A percentile compares a stretch with the other conserved stretches of the same genome.
These are phyloP conservation scores for Micrastur ruficollis DNA, from an alignment of 2,797 vertebrate genomes.

Conservation along the genomic window DNA sequence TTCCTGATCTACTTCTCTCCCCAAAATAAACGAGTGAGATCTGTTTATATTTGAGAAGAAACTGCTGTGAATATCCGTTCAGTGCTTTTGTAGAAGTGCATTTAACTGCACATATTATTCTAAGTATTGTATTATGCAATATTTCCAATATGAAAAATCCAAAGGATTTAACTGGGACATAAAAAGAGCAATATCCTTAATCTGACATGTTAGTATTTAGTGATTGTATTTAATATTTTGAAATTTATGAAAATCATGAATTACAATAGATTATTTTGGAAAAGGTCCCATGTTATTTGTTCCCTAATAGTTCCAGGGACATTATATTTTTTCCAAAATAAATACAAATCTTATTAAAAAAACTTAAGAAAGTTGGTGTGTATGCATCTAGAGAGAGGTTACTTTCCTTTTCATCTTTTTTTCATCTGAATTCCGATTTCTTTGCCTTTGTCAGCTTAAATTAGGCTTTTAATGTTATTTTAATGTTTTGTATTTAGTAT, in stretches of 20 bases:
- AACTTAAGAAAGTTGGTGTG: neutral
- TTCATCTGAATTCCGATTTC: conserved; percentile 19
- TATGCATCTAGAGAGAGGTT: neutral
- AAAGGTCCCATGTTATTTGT: conserved; percentile 40
- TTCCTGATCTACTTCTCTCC: conserved; percentile 48
- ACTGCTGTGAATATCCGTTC: neutral
- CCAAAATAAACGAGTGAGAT: conserved; percentile 18
- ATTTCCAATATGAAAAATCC: neutral
- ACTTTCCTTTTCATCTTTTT: neutral
- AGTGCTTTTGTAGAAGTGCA: neutral
- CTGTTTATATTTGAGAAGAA: neutral
- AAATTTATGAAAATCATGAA: neutral
- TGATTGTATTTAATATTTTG: neutral
- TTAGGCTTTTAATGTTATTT: neutral
- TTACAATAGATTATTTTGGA: neutral
- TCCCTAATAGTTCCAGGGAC: neutral
- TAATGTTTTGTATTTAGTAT: neutral
- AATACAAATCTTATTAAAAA: neutral
- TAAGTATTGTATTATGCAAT: neutral
- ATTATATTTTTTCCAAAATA: neutral
- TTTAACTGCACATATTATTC: neutral
- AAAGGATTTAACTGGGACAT: neutral
- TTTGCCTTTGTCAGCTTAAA: conserved; percentile 3
- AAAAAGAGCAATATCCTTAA: neutral
- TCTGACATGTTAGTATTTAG: neutral